These are phyloP conservation scores for Ashinkailepas kermadecensis DNA, from an alignment of 2,888 invertebrate species.

Conservation along the genomic window DNA sequence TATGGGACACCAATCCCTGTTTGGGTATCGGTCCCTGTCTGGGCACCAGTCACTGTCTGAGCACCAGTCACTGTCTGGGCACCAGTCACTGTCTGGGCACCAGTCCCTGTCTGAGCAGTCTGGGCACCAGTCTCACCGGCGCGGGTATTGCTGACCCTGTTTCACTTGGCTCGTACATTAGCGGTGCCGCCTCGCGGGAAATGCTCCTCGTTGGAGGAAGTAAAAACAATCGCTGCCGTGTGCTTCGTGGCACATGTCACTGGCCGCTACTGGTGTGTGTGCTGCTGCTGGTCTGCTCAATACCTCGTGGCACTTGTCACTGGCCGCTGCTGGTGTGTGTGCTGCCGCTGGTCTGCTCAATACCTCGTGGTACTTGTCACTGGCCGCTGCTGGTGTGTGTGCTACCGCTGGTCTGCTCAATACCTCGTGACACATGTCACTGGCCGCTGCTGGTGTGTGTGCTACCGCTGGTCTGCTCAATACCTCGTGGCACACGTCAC, in stretches of 20 bases:
- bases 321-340: neutral
- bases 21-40: too few species aligned
- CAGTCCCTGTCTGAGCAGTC: too few species aligned
- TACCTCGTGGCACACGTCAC: neutral
- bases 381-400: too few species aligned
- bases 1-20: too few species aligned
- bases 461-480: neutral
- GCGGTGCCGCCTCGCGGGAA: neutral
- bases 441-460: neutral
- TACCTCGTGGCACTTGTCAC: neutral
- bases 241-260: neutral
- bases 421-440: neutral
- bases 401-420: too few species aligned
- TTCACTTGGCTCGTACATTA: neutral
- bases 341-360: too few species aligned
- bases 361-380: neutral
- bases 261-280: neutral
- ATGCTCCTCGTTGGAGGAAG: neutral
- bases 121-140: neutral
- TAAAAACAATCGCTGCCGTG: neutral
- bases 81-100: too few species aligned
- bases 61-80: too few species aligned
- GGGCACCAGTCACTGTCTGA: too few species aligned
- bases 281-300: neutral
- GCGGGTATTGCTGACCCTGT: neutral